Evolutionary conservation across 2,888 invertebrate species (phyloP), one percentile per base, ranked within the genome.

Genomic region (Endotricha flammealis): DNA sequence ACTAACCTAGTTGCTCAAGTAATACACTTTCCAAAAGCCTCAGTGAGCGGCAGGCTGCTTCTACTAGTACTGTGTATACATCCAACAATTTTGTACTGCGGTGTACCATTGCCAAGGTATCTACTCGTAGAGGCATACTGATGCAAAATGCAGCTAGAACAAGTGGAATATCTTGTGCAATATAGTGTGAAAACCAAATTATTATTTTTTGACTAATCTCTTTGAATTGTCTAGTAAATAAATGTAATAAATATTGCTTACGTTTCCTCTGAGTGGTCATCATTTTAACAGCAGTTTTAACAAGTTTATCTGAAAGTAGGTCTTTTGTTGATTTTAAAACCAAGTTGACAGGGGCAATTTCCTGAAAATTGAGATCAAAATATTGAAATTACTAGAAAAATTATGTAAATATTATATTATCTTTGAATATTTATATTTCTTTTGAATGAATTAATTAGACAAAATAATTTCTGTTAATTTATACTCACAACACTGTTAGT

Each of bases 31-130:
- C 92, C 45, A 91, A 82, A 32, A 92, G 75, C 45, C 90, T 86
- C 29, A 95, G 79, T 37, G 92, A 90, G 23, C 92, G 88, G 54
- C 92, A 92, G 14, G 93, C 89, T 40, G 93, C 91, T 64, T 94
- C 93, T 3, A 94, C 91, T 3, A 95, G 75, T 46, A 93, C 90
- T 44, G 91, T 91, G 66, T 94, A 94, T 1, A 95, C 64, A 27
- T 91, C 89, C 38, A 88, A 72, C 23, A 92, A 69, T 55, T 89
- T 91, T 0, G 91, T 90, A 46, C 89, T 89, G 36, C 90, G 87
- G 55, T 91, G 90, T 5, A 94, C 89, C 63, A 94, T 88, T 1
- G 93, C 91, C 57, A 95, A 73, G 0, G 92, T 89, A 69, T 95
- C 94, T 40, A 95, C 82, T 58, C 89, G 83, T 27, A 93, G 63